Conservation (phyloP, 1,140 invertebrate genomes). For the Littorina saxatilis region DNA sequence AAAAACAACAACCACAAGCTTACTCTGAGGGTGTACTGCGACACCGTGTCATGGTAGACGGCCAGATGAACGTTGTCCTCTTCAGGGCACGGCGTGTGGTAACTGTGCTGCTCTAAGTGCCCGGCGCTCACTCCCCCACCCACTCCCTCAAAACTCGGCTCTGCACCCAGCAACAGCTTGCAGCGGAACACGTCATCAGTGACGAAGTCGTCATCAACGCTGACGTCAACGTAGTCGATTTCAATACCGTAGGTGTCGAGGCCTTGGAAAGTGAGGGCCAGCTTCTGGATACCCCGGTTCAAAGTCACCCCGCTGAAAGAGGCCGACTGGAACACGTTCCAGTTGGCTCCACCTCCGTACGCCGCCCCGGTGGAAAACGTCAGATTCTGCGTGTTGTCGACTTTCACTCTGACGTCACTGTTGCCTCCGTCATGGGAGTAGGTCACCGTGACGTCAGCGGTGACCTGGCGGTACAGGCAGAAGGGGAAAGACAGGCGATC, state of each 20-base stretch:
- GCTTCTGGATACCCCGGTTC: background rate
- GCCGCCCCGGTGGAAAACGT: background rate
- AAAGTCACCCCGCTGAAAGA: background rate
- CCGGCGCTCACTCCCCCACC: background rate
- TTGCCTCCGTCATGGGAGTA: slow-evolving; percentile 31
- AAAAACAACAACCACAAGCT: no score
- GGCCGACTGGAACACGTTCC: background rate
- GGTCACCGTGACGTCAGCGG: slow-evolving; percentile 9
- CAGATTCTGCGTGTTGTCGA: background rate
- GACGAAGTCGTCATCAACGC: slow-evolving; percentile 17
- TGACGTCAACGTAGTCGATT: slow-evolving; percentile 20
- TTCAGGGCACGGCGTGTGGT: slow-evolving; percentile 21
- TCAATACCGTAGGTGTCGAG: slow-evolving; percentile 17
- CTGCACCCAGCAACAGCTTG: background rate
- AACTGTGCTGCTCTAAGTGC: slow-evolving; percentile 17
- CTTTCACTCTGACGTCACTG: background rate
- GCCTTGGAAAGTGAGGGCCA: slow-evolving; percentile 1
- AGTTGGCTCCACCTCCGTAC: background rate
- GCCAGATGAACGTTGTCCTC: slow-evolving; percentile 36
- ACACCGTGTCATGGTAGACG: slow-evolving; percentile 17
- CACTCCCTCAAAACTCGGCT: background rate
- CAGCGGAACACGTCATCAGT: slow-evolving; percentile 20
- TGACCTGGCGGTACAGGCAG: slow-evolving; percentile 5
- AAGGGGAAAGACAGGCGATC: slow-evolving; percentile 26
- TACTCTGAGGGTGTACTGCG: slow-evolving; percentile 28